phyloP scores from a whole-genome alignment of 2,888 invertebrate species.

The Podotricha telesiphe region DNA sequence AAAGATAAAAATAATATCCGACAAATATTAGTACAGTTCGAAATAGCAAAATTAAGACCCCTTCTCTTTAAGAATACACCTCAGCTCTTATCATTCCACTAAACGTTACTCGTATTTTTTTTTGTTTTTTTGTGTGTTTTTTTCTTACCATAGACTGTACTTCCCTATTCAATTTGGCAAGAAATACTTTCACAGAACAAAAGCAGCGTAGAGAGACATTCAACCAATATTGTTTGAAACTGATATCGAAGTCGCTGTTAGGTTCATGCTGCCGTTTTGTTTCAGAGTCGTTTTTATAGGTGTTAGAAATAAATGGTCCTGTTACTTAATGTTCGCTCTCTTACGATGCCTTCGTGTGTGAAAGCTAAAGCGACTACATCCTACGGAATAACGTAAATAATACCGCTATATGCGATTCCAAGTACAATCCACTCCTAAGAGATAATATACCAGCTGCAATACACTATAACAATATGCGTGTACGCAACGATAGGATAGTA shows the following conservation, averaged over 20 bases:
- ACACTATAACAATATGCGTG: neutral
- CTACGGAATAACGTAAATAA: neutral
- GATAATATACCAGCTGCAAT: neutral
- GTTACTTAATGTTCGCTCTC: neutral
- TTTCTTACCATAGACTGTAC: neutral
- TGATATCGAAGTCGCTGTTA: neutral
- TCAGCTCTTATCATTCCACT: neutral
- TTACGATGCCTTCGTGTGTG: conserved; percentile 16
- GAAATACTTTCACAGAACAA: conserved; percentile 16
- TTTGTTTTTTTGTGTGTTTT: too few species aligned
- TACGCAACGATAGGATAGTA: conserved; percentile 10
- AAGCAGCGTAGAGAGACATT: conserved; percentile 13
- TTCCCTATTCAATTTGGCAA: conserved; percentile 9
- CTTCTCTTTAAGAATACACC: neutral
- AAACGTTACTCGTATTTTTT: too few species aligned
- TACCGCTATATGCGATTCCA: neutral
- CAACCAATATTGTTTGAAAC: neutral
- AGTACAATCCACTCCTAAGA: neutral
- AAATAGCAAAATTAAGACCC: neutral
- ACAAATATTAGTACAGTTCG: conserved; percentile 1
- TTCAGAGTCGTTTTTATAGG: neutral
- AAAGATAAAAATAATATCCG: conserved; percentile 20
- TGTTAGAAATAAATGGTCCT: too few species aligned
- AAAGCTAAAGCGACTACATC: conserved; percentile 24
- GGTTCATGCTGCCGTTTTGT: neutral